phyloP scores from a whole-genome alignment of 2,797 vertebrate genomes.

The Amazonetta brasiliensis region DNA sequence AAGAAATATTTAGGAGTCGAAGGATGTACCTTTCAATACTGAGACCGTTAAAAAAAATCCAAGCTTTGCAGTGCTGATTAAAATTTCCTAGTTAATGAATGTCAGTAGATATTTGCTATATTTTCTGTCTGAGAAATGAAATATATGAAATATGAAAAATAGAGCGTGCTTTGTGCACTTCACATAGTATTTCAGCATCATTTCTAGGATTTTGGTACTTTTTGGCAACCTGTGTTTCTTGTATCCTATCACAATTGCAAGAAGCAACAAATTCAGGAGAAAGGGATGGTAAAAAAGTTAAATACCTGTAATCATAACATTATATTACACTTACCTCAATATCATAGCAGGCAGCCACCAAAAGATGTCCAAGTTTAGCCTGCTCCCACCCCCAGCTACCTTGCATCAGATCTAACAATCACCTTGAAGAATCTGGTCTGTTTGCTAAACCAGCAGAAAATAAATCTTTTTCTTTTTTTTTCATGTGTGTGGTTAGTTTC shows the following conservation, averaged over 20 bases:
- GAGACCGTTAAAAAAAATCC: background rate
- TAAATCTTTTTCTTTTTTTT: background rate
- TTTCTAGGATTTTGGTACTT: background rate
- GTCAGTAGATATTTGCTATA: background rate
- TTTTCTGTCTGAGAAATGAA: no score
- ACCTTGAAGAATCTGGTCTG: background rate
- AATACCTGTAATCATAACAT: background rate
- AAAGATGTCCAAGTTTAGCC: background rate
- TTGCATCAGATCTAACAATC: background rate
- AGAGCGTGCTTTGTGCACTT: background rate
- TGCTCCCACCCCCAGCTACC: rapidly evolving
- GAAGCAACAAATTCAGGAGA: background rate
- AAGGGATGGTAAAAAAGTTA: background rate
- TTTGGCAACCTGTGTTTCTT: background rate
- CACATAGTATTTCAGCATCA: background rate
- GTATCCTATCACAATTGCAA: background rate
- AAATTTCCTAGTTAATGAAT: conserved; percentile 8
- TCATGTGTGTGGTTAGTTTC: background rate
- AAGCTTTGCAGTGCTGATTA: background rate
- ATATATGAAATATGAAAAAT: background rate
- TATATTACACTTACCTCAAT: background rate
- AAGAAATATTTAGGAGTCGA: background rate
- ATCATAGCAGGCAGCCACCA: background rate
- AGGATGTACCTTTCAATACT: background rate
- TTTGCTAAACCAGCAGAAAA: conserved; percentile 18